Base-by-base conservation (phyloP, 2,888 invertebrate species). In the Philaethria dido region DNA sequence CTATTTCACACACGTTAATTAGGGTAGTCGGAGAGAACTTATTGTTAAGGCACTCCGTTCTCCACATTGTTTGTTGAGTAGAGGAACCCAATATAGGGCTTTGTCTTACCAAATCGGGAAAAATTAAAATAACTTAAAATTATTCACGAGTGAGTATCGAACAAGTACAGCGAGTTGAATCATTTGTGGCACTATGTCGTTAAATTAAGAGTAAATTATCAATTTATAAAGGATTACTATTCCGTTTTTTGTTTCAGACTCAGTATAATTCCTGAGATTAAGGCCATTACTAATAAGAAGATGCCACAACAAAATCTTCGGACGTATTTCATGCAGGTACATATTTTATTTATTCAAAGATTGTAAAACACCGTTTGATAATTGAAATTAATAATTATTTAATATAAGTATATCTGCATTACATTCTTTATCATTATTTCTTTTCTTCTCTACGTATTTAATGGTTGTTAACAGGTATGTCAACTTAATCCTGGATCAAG, bases 401-500 rank as follows among this genome's bases (percentile, higher is more conserved):
- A n/a, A n/a, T n/a, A n/a, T n/a, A n/a, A n/a, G n/a, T n/a, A n/a
- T n/a, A n/a, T n/a, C 29, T 29, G 29, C 29, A 29, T 29, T 6
- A 29, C 29, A 29, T 29, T 29, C 29, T 29, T 29, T 29, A 29
- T 3, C 29, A 3, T 4, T 29, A 29, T 6, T 29, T 39, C 11
- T 39, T 39, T 1, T 22, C 25, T 25, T 18, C 5, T 25, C 47
- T n/a, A 25, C 11, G 20, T 9, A 8, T 11, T 45, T 39, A 16
- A 33, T 33, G n/a, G 22, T 29, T 47, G 47, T 48, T 50, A 5
- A 50, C 42, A 95, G 92, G 93, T 95, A 25, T 94, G 94, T 69
- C 89, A 92, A 62, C 88, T 94, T 71, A 91, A 90, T 39, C 88
- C 93, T 47, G 94, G 94, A 0, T 93, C 94, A 0, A 94, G 94